A percentile compares a stretch with the other conserved stretches of the same genome.
Conservation (phyloP, 1,140 invertebrate species). For the Zaprionus tsacasi region DNA sequence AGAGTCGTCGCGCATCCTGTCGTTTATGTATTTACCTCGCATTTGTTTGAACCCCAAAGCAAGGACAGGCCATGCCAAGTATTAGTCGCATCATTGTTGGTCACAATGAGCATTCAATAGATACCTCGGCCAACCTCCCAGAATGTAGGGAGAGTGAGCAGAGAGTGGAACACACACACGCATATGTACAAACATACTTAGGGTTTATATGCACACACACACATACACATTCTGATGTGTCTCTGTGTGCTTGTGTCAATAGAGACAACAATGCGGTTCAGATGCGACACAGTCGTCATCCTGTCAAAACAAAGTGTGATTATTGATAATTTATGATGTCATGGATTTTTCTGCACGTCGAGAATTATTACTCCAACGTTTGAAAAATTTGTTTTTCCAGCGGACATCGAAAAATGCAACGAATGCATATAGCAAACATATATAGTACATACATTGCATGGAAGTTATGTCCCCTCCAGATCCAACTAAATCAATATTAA, state of each 20-base stretch:
- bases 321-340: conserved; percentile 84
- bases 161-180: conserved; percentile 4
- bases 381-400: conserved; percentile 36
- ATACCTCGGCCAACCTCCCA: conserved; percentile 48
- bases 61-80: conserved; percentile 36
- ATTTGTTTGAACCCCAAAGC: conserved; percentile 36
- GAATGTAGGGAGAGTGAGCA: conserved; percentile 2
- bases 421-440: conserved; percentile 5
- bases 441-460: background rate
- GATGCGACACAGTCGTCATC: conserved; percentile 75
- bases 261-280: conserved; percentile 72
- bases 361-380: conserved; percentile 58
- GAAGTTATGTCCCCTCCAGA: background rate
- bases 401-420: conserved; percentile 18
- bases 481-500: background rate
- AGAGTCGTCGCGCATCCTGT: conserved; percentile 65
- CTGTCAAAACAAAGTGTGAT: conserved; percentile 84
- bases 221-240: conserved; percentile 11
- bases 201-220: conserved; percentile 38
- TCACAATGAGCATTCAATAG: conserved; percentile 73
- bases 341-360: conserved; percentile 67
- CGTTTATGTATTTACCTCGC: conserved; percentile 74
- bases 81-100: conserved; percentile 76
- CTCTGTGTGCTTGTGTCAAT: conserved; percentile 52
- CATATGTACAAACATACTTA: conserved; percentile 54